Percentiles rank a stretch among this genome's conserved stretches.
Evolutionary conservation across 2,113 vertebrate genomes (phyloP).

Genomic region (Sialia sialis): DNA sequence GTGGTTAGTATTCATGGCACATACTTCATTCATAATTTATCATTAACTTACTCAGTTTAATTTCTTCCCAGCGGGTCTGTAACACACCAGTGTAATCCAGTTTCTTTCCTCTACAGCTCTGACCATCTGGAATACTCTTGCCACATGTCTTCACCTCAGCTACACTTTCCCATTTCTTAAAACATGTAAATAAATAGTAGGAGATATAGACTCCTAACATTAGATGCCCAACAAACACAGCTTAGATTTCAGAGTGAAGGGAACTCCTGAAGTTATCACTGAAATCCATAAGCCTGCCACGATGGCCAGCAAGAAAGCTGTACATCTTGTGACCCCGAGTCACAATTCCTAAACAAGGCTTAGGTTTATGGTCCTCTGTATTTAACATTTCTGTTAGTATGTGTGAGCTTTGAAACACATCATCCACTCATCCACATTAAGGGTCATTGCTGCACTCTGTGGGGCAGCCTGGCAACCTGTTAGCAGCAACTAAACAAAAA

Average conservation of each 20-base stretch:
- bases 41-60: slow-evolving; percentile 48
- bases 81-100: slow-evolving; percentile 20
- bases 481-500: background rate
- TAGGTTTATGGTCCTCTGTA: background rate
- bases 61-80: slow-evolving; percentile 29
- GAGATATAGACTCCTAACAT: background rate
- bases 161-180: slow-evolving; percentile 30
- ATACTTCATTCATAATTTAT: slow-evolving; percentile 55
- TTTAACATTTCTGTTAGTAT: background rate
- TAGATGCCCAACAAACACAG: background rate
- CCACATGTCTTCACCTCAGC: slow-evolving; percentile 29
- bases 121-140: slow-evolving; percentile 33
- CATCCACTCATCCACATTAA: rapidly evolving
- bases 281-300: background rate
- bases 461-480: background rate
- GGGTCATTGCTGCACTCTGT: background rate
- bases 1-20: slow-evolving; percentile 47
- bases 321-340: background rate
- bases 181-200: slow-evolving; percentile 11
- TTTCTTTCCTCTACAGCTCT: slow-evolving; percentile 12
- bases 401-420: background rate
- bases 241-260: background rate
- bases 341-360: background rate
- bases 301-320: background rate
- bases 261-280: background rate